phyloP scores from a whole-genome alignment of 1,140 invertebrate species.

The Galleria mellonella region DNA sequence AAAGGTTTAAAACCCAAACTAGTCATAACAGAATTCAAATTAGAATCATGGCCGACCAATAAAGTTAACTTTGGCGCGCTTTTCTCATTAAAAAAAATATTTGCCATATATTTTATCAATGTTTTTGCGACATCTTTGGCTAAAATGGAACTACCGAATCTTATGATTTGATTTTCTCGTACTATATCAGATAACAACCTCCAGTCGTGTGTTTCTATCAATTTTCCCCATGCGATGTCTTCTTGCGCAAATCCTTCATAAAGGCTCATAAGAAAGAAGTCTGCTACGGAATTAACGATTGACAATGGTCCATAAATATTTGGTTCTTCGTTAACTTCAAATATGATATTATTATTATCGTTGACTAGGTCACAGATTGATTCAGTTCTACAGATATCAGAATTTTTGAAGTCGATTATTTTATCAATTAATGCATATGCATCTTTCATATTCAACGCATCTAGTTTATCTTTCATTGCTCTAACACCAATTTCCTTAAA shows the following conservation, averaged over 20 bases:
- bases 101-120: constrained; percentile 33
- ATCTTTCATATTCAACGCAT: constrained; percentile 24
- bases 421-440: constrained; percentile 31
- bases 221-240: constrained; percentile 46
- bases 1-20: constrained; percentile 30
- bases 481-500: constrained; percentile 25
- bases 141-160: constrained; percentile 32
- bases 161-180: constrained; percentile 40
- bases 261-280: constrained; percentile 55
- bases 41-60: constrained; percentile 39
- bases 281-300: constrained; percentile 39
- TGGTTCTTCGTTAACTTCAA: constrained; percentile 36
- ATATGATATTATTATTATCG: constrained; percentile 27
- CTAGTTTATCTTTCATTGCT: constrained; percentile 36
- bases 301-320: constrained; percentile 39
- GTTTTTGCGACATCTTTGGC: constrained; percentile 37
- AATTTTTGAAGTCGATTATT: constrained; percentile 41
- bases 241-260: constrained; percentile 39
- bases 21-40: constrained; percentile 25
- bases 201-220: constrained; percentile 30
- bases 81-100: constrained; percentile 24
- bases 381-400: constrained; percentile 29
- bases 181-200: constrained; percentile 33
- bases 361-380: constrained; percentile 33
- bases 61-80: constrained; percentile 23